Conservation (phyloP, 2,888 invertebrate genomes). For the Ceriagrion tenellum region DNA sequence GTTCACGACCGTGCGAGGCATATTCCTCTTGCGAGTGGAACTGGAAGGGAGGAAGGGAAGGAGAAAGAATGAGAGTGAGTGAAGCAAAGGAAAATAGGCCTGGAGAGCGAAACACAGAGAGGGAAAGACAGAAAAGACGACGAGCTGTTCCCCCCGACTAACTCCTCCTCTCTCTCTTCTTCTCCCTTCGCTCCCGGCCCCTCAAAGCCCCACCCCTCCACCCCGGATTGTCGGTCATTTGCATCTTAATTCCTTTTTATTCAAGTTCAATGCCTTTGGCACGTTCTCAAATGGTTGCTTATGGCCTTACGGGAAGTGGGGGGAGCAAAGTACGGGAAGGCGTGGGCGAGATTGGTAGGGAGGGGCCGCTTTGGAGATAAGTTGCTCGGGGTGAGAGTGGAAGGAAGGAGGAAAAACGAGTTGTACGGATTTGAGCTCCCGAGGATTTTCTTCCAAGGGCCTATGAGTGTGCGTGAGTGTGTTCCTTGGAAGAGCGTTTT, state of each 20-base stretch:
- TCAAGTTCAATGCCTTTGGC: slow-evolving; percentile 65
- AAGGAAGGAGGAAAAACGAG: background rate
- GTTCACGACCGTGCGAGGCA: slow-evolving; percentile 46
- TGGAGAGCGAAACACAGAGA: background rate
- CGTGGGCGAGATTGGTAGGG: background rate
- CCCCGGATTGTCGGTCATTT: slow-evolving; percentile 45
- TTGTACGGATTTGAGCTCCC: background rate
- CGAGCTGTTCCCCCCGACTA: too few relatives aligned
- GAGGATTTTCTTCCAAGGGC: background rate
- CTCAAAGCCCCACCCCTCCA: background rate
- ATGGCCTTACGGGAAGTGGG: slow-evolving; percentile 21
- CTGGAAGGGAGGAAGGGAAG: background rate
- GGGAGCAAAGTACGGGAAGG: background rate
- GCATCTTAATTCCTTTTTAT: slow-evolving; percentile 68
- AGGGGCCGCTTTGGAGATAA: background rate
- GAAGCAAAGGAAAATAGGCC: background rate
- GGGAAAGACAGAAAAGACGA: background rate
- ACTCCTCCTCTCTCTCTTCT: too few relatives aligned
- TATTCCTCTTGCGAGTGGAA: slow-evolving; percentile 18
- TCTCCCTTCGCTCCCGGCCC: too few relatives aligned
- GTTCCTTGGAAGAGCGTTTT: background rate
- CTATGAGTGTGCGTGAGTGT: background rate
- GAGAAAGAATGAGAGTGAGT: background rate
- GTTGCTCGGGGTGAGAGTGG: background rate
- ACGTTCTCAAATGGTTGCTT: slow-evolving; percentile 67